phyloP scores from a whole-genome alignment of 2,113 vertebrate species.

The Verasper variegatus region DNA sequence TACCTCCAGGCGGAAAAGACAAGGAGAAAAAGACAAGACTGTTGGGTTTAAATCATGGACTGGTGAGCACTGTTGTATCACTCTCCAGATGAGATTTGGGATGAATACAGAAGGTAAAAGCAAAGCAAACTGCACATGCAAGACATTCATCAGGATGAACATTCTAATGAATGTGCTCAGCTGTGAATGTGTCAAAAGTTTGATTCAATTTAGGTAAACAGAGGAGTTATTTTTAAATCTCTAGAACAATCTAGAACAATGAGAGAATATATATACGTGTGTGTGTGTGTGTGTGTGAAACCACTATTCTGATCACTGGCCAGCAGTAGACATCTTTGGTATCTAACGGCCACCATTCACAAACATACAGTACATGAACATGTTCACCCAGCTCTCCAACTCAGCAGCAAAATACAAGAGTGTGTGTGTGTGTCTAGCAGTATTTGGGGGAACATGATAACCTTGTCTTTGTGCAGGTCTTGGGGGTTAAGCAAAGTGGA shows the following conservation, averaged over 20 bases:
- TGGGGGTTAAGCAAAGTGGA: slow-evolving; percentile 51
- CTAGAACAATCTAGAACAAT: background rate
- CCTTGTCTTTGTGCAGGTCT: slow-evolving; percentile 63
- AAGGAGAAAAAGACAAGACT: background rate
- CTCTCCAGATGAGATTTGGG: background rate
- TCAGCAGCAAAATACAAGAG: slow-evolving; percentile 55
- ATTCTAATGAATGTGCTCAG: background rate
- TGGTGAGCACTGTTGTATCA: background rate
- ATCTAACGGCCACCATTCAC: background rate
- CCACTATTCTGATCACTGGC: slow-evolving; percentile 40
- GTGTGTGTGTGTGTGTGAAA: slow-evolving; percentile 9
- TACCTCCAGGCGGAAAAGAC: background rate
- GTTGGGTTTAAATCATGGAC: background rate
- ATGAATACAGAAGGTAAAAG: background rate
- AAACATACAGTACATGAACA: background rate
- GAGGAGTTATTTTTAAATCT: background rate
- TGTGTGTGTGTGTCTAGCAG: slow-evolving; percentile 78
- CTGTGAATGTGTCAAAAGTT: background rate
- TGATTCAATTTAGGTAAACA: background rate
- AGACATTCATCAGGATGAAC: background rate
- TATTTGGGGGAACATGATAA: slow-evolving; percentile 79
- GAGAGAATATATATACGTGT: background rate
- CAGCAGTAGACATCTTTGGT: slow-evolving; percentile 61
- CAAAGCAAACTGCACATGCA: background rate
- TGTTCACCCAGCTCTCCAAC: too few species aligned